Conservation (phyloP, 2,888 invertebrate genomes). For the Drosophila putrida region DNA sequence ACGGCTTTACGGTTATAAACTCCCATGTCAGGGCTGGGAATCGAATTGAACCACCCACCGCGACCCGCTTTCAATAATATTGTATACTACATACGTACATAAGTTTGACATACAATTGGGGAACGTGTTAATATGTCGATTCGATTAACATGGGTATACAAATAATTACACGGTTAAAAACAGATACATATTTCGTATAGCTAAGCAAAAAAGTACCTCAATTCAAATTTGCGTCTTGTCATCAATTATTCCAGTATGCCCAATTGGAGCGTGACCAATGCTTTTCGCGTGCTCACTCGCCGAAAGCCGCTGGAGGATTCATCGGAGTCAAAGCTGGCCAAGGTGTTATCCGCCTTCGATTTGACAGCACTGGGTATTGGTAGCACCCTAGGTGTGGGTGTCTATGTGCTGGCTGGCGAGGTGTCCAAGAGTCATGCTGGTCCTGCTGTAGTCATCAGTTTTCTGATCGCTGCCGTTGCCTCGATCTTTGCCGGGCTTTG, state of each 20-base stretch:
- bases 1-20: slow-evolving; percentile 45
- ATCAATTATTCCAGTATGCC: slow-evolving; percentile 69
- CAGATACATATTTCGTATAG: slow-evolving; percentile 32
- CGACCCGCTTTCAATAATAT: slow-evolving; percentile 27
- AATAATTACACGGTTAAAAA: slow-evolving; percentile 23
- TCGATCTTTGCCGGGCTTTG: slow-evolving; percentile 95
- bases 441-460: slow-evolving; percentile 94
- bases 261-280: slow-evolving; percentile 64
- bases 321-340: slow-evolving; percentile 87
- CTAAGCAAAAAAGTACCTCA: slow-evolving; percentile 47
- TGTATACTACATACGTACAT: slow-evolving; percentile 1
- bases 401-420: slow-evolving; percentile 95
- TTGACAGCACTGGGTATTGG: slow-evolving; percentile 93
- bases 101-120: slow-evolving; percentile 38
- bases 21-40: slow-evolving; percentile 15
- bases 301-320: slow-evolving; percentile 85
- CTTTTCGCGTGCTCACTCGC: slow-evolving; percentile 83
- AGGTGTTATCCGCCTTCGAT: slow-evolving; percentile 93
- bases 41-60: slow-evolving; percentile 25
- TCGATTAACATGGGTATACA: slow-evolving; percentile 54
- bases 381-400: slow-evolving; percentile 94
- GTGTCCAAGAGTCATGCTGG: slow-evolving; percentile 93
- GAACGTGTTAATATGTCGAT: slow-evolving; percentile 68
- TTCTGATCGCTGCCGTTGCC: slow-evolving; percentile 95
- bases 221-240: slow-evolving; percentile 9